Evolutionary conservation across 2,113 vertebrate genomes (phyloP).

Genomic region (Ictalurus furcatus): DNA sequence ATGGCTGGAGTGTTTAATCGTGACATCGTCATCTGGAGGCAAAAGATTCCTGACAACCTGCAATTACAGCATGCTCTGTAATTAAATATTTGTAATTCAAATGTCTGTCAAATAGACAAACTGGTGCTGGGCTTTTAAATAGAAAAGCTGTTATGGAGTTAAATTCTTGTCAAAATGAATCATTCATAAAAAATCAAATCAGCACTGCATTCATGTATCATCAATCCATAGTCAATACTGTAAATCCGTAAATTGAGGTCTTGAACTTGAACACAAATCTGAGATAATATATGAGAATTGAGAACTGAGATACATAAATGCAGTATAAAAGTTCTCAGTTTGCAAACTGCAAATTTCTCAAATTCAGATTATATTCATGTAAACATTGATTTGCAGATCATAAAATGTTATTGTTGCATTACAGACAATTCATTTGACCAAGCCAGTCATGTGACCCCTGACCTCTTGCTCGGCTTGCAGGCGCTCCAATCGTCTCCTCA

Average conservation of each 20-base stretch:
- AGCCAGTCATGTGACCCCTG: constrained; percentile 40
- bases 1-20: constrained; percentile 5
- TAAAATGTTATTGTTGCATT: background rate
- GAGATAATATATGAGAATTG: background rate
- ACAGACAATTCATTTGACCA: background rate
- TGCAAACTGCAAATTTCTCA: background rate
- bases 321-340: background rate
- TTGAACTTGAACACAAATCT: background rate
- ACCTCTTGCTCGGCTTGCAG: constrained; percentile 73
- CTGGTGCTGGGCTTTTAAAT: background rate
- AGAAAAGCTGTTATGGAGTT: background rate
- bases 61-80: constrained; percentile 17
- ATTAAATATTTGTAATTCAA: constrained; percentile 24
- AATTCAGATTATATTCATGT: background rate
- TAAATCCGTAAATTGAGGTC: background rate
- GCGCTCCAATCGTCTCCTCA: constrained; percentile 71
- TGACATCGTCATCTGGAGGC: constrained; percentile 9
- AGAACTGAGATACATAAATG: background rate
- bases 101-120: constrained; percentile 4
- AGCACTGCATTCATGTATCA: background rate
- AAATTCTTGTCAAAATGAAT: background rate
- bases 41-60: constrained; percentile 21
- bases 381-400: too few species aligned
- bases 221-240: background rate
- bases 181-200: background rate